A percentile compares a stretch with the other conserved stretches of the same genome.
phyloP scores from a whole-genome alignment of 2,113 vertebrate genomes.

The Indicator maculatus region DNA sequence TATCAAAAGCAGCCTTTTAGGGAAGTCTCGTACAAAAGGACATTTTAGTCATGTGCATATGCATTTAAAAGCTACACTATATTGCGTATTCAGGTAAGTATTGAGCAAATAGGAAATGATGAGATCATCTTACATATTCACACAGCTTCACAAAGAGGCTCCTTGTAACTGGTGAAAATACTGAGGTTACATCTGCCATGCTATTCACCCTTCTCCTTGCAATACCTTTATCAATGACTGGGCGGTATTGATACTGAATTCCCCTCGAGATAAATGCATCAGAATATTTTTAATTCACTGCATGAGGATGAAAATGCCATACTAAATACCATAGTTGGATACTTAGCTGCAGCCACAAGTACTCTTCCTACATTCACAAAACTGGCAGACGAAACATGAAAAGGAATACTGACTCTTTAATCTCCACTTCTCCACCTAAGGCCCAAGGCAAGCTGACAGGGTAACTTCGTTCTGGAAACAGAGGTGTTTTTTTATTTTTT shows the following conservation, averaged over 20 bases:
- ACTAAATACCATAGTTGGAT: constrained; percentile 67
- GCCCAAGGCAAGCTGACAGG: constrained; percentile 90
- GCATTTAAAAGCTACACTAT: constrained; percentile 76
- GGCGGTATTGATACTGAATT: constrained; percentile 29
- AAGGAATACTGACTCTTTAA: constrained; percentile 94
- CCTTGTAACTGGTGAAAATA: constrained; percentile 69
- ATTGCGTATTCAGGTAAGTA: constrained; percentile 80
- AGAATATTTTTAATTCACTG: constrained; percentile 64
- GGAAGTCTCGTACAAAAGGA: constrained; percentile 74
- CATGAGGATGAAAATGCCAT: constrained; percentile 37
- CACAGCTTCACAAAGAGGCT: constrained; percentile 74
- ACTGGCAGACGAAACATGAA: constrained; percentile 89
- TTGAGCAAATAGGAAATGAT: constrained; percentile 81
- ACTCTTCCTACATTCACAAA: constrained; percentile 84
- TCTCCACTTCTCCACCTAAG: constrained; percentile 86
- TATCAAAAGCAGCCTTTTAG: constrained; percentile 78
- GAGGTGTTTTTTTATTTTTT: constrained; percentile 50
- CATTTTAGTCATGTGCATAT: constrained; percentile 72
- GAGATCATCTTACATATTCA: constrained; percentile 78
- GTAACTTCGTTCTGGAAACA: constrained; percentile 83
- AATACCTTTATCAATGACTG: constrained; percentile 68
- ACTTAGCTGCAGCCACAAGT: constrained; percentile 75
- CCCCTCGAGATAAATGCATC: constrained; percentile 13
- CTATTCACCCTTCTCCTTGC: constrained; percentile 57
- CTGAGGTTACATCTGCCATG: constrained; percentile 67